phyloP scores from a whole-genome alignment of 1,140 invertebrate species.

The Parasteatoda tepidariorum region DNA sequence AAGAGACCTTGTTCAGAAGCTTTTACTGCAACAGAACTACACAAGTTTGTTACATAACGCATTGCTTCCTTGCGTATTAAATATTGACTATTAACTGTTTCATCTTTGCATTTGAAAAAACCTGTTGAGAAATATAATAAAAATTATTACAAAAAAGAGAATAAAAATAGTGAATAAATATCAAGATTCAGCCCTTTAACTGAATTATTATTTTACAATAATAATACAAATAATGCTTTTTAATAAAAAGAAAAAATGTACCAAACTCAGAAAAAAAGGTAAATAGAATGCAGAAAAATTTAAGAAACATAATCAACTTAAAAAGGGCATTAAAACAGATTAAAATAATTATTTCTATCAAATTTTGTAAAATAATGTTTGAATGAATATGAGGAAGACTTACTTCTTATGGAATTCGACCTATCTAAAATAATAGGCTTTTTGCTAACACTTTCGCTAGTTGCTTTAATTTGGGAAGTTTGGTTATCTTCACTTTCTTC shows the following conservation, averaged over 20 bases:
- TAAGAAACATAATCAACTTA: too few relatives aligned
- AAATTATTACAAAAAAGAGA: neutral
- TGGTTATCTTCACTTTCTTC: slow-evolving; percentile 32
- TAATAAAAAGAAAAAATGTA: too few relatives aligned
- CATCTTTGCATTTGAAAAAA: slow-evolving; percentile 31
- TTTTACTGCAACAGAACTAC: slow-evolving; percentile 72
- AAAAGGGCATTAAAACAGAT: too few relatives aligned
- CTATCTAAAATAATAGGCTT: slow-evolving; percentile 22
- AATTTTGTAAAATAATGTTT: too few relatives aligned
- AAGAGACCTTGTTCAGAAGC: slow-evolving; percentile 72
- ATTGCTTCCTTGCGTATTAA: slow-evolving; percentile 72
- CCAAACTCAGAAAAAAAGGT: too few relatives aligned
- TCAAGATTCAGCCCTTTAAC: too few relatives aligned
- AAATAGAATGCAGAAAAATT: too few relatives aligned
- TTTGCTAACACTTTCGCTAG: neutral
- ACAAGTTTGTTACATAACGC: slow-evolving; percentile 70
- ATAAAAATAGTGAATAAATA: neutral
- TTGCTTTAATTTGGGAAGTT: neutral
- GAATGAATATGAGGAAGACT: too few relatives aligned
- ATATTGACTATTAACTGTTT: slow-evolving; percentile 19
- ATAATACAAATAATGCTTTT: too few relatives aligned
- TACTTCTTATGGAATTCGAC: slow-evolving; percentile 51
- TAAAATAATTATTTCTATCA: too few relatives aligned
- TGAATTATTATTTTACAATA: too few relatives aligned
- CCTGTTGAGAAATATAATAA: neutral